Conservation (phyloP, 2,113 vertebrate genomes). For the Gavia stellata region DNA sequence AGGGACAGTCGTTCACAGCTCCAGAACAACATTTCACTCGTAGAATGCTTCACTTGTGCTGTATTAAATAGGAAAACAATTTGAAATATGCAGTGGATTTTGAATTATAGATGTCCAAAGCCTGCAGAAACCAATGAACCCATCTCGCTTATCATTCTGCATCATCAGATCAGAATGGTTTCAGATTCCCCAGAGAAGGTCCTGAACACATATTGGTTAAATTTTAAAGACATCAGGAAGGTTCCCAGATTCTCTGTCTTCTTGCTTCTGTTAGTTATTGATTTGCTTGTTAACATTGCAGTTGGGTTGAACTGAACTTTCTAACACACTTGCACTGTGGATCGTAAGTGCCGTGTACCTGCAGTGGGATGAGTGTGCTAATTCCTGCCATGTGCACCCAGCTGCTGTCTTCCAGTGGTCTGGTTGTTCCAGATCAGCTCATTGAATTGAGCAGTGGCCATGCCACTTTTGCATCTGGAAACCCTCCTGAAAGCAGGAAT, state of each 20-base stretch:
- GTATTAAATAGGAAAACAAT: not conserved
- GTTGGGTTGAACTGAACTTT: not conserved
- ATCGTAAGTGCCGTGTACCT: accelerated
- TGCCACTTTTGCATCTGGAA: not conserved
- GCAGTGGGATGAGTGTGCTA: accelerated
- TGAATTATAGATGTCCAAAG: not conserved
- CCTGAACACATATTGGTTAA: not conserved
- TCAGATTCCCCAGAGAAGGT: not conserved
- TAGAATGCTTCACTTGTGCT: not conserved
- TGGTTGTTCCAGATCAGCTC: not conserved
- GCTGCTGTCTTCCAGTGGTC: not conserved
- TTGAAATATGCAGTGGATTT: not conserved
- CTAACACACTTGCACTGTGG: not conserved
- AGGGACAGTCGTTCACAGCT: not conserved
- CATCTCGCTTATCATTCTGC: not conserved
- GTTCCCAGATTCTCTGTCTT: not conserved
- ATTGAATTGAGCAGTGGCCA: not conserved
- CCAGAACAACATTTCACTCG: not conserved
- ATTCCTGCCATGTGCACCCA: accelerated
- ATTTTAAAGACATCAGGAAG: not conserved
- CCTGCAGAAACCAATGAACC: not conserved
- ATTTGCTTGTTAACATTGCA: not conserved
- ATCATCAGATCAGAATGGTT: not conserved
- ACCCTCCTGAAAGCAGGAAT: not conserved
- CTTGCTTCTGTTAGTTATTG: not conserved